These are phyloP conservation scores for Prionailurus bengalensis DNA, from an alignment of 2,113 vertebrate genomes.

Conservation along the genomic window DNA sequence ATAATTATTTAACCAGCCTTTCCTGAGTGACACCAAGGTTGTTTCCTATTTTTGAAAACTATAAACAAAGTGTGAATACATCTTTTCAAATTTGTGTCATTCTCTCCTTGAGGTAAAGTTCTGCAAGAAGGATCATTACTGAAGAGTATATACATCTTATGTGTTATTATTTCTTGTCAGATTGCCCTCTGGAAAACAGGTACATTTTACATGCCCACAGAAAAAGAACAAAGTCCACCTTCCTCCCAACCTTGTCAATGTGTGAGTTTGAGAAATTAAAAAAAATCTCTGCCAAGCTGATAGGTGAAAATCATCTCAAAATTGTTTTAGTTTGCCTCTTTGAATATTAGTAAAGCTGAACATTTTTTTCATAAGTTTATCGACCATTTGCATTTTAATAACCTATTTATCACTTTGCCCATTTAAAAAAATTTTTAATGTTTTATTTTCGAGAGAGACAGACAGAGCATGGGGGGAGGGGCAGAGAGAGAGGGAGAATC, in stretches of 20 bases:
- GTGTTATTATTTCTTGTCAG: neutral
- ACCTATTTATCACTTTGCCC: neutral
- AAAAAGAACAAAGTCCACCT: neutral
- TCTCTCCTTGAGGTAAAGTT: neutral
- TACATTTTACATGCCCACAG: neutral
- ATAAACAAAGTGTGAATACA: neutral
- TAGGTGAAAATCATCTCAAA: conserved; percentile 9
- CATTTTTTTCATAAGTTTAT: neutral
- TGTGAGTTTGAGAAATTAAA: neutral
- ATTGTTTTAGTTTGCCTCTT: neutral
- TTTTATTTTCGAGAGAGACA: no score
- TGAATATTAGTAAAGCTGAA: conserved; percentile 9
- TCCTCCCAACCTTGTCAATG: neutral
- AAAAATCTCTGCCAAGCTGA: neutral
- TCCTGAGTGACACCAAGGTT: neutral
- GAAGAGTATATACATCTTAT: neutral
- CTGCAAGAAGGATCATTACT: neutral
- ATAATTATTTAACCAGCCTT: neutral
- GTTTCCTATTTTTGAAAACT: neutral
- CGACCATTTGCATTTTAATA: neutral
- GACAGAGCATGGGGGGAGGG: no score
- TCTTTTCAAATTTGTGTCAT: neutral
- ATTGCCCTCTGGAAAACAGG: neutral
- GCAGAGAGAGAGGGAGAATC: no score
- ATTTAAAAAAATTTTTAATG: neutral